Conservation (phyloP, 2,888 invertebrate species). For the Leptothorax acervorum region DNA sequence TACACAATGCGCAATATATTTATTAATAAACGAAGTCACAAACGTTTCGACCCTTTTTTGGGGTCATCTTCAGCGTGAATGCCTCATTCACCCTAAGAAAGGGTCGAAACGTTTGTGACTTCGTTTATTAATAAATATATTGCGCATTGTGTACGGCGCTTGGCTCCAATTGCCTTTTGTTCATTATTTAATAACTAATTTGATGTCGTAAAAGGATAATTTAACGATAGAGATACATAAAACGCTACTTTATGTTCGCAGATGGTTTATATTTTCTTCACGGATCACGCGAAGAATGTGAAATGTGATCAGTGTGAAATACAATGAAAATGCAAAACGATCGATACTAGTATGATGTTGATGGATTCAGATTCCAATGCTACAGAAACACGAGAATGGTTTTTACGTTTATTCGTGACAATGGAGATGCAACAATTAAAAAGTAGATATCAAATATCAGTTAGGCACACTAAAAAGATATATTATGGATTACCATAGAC, state of each 20-base stretch:
- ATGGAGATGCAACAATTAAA: constrained; percentile 3
- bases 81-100: too few species aligned
- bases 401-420: constrained; percentile 26
- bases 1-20: too few species aligned
- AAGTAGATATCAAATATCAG: background rate
- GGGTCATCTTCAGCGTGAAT: too few species aligned
- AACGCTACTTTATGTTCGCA: background rate
- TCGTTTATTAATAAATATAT: too few species aligned
- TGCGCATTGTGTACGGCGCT: too few species aligned
- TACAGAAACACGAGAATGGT: constrained; percentile 21
- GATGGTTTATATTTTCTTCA: background rate
- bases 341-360: background rate
- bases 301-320: constrained; percentile 8
- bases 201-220: background rate
- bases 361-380: constrained; percentile 13
- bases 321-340: constrained; percentile 13
- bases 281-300: background rate
- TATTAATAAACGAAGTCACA: too few species aligned
- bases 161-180: too few species aligned
- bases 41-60: too few species aligned
- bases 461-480: background rate
- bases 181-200: too few species aligned
- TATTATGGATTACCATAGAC: background rate
- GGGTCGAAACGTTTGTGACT: too few species aligned
- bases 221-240: background rate